Evolutionary conservation across 2,797 vertebrate species (phyloP).

Genomic region (Psittacula derbiana): DNA sequence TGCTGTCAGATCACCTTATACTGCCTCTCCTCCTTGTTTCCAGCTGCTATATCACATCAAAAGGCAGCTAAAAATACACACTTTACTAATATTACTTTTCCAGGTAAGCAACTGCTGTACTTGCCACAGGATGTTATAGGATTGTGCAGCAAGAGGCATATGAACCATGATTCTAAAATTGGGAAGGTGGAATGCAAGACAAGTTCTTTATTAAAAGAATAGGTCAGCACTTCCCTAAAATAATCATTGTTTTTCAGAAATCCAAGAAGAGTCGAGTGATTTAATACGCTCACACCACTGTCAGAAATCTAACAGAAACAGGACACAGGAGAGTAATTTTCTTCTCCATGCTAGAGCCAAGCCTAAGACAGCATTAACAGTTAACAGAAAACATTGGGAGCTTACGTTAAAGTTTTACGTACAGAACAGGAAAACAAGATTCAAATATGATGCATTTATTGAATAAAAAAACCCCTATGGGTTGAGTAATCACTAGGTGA

Average conservation of each 20-base stretch:
- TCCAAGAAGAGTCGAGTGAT: neutral
- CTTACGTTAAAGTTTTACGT: neutral
- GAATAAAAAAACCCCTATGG: neutral
- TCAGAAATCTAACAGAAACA: neutral
- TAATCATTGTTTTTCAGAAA: conserved; percentile 46
- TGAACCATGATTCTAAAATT: conserved; percentile 49
- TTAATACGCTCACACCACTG: neutral
- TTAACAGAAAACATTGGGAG: neutral
- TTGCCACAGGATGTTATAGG: conserved; percentile 52
- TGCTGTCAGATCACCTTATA: conserved; percentile 27
- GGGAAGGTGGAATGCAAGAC: conserved; percentile 22
- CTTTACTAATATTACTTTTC: conserved; percentile 75
- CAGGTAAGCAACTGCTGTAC: conserved; percentile 72
- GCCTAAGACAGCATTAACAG: neutral
- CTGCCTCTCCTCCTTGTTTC: conserved; percentile 45
- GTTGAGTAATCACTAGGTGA: neutral
- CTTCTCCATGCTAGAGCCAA: neutral
- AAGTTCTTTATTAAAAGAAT: conserved; percentile 20
- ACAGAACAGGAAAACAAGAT: neutral
- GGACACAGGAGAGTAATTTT: neutral
- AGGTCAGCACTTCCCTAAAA: conserved; percentile 31
- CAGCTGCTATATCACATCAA: conserved; percentile 73
- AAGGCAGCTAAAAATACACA: conserved; percentile 74
- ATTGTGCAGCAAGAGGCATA: conserved; percentile 46
- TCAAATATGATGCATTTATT: neutral